Conservation (phyloP, 2,113 vertebrate species). For the Oxyruncus cristatus region DNA sequence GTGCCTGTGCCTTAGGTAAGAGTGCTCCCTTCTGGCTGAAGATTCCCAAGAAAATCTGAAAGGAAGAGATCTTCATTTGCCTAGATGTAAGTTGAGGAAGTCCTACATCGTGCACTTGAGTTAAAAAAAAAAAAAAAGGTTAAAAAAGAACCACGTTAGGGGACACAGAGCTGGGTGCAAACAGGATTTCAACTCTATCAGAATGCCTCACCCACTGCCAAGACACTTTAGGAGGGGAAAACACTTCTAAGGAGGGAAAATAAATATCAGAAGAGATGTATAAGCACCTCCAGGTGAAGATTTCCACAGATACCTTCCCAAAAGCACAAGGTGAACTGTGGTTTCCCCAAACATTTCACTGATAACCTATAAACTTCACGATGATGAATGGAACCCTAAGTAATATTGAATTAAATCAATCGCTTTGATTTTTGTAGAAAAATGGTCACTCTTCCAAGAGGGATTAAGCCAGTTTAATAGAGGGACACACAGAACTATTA, state of each 20-base stretch:
- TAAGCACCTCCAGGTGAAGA: not conserved
- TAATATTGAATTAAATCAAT: not conserved
- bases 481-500: not conserved
- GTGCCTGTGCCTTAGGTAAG: not conserved
- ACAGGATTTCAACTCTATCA: not conserved
- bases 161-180: not conserved
- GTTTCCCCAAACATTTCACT: not conserved
- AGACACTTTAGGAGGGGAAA: not conserved
- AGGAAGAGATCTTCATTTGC: rapidly evolving
- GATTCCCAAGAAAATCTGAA: not conserved
- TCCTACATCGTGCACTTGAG: not conserved
- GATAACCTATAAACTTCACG: not conserved
- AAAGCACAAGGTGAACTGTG: not conserved
- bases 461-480: not conserved
- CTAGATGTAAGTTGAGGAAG: not conserved
- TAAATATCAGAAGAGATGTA: not conserved
- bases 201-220: not conserved
- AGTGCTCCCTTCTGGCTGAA: conserved; percentile 7
- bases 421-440: not conserved
- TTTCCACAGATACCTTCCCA: not conserved
- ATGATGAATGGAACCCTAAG: not conserved
- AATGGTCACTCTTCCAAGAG: not conserved
- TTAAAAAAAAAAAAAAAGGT: not conserved
- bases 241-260: not conserved
- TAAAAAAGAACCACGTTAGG: not conserved